Conservation (phyloP, 2,797 vertebrate genomes). For the Channallabes apus region DNA sequence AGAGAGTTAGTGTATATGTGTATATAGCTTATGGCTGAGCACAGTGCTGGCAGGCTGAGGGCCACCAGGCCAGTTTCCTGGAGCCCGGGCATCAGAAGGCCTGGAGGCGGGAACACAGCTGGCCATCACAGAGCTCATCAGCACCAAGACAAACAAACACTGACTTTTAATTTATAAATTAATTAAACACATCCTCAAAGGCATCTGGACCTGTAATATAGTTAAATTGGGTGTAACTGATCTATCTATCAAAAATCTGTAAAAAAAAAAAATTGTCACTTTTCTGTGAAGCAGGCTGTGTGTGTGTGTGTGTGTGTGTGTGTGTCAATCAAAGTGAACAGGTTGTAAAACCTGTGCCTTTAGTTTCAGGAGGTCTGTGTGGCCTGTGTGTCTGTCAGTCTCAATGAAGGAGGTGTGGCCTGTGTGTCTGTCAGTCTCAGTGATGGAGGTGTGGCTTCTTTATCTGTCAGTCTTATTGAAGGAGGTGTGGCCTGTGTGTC, state of each 20-base stretch:
- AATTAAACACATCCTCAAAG: neutral
- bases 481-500: too few species aligned
- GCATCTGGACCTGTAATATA: neutral
- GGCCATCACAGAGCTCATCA: slow-evolving; percentile 9
- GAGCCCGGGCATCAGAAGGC: slow-evolving; percentile 40
- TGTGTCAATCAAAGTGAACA: neutral
- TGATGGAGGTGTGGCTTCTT: too few species aligned
- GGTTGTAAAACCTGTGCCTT: neutral
- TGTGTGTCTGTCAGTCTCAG: too few species aligned
- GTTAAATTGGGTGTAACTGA: neutral
- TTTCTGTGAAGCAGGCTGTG: neutral
- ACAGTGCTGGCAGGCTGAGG: slow-evolving; percentile 45
- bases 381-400: neutral
- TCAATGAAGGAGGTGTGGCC: slow-evolving; percentile 2
- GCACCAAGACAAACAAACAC: neutral
- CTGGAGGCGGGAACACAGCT: slow-evolving; percentile 44
- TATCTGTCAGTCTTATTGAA: too few species aligned
- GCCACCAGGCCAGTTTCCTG: slow-evolving; percentile 57
- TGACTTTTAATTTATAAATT: slow-evolving; percentile 12
- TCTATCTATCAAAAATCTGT: neutral
- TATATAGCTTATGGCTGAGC: slow-evolving; percentile 53
- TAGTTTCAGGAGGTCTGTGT: neutral
- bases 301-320: neutral
- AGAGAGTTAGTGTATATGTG: neutral
- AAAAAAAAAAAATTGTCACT: neutral